phyloP scores from a whole-genome alignment of 2,113 vertebrate species.

The Oxygymnocypris stewartii region DNA sequence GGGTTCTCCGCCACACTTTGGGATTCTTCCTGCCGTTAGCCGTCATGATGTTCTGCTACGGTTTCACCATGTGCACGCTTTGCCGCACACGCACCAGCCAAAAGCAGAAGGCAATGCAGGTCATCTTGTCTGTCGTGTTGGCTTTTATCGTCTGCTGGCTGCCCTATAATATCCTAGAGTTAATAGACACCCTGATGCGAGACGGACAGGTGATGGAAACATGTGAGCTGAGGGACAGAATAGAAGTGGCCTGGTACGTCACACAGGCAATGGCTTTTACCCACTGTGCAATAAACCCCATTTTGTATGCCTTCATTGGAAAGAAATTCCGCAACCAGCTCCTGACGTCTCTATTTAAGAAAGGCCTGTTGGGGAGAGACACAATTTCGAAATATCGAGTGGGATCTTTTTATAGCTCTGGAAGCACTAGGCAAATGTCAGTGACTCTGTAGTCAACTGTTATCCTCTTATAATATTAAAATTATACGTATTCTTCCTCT shows the following conservation, averaged over 20 bases:
- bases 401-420: constrained; percentile 59
- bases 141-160: constrained; percentile 88
- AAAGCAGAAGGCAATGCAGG: constrained; percentile 85
- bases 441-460: constrained; percentile 69
- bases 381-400: constrained; percentile 61
- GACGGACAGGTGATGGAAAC: not conserved
- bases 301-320: constrained; percentile 89
- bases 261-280: constrained; percentile 79
- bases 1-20: constrained; percentile 73
- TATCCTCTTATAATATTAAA: not conserved
- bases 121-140: constrained; percentile 85
- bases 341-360: constrained; percentile 74
- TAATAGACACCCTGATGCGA: constrained; percentile 80
- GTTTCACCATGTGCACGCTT: constrained; percentile 78
- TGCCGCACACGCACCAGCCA: constrained; percentile 79
- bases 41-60: constrained; percentile 86
- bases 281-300: constrained; percentile 89
- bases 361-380: constrained; percentile 78
- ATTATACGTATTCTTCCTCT: too few species aligned
- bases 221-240: constrained; percentile 61
- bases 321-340: constrained; percentile 88
- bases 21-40: constrained; percentile 84
- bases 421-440: constrained; percentile 76
- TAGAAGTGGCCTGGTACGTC: constrained; percentile 66
- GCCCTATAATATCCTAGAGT: constrained; percentile 79